Conservation (phyloP, 2,797 vertebrate genomes). For the Myotis findleyi region DNA sequence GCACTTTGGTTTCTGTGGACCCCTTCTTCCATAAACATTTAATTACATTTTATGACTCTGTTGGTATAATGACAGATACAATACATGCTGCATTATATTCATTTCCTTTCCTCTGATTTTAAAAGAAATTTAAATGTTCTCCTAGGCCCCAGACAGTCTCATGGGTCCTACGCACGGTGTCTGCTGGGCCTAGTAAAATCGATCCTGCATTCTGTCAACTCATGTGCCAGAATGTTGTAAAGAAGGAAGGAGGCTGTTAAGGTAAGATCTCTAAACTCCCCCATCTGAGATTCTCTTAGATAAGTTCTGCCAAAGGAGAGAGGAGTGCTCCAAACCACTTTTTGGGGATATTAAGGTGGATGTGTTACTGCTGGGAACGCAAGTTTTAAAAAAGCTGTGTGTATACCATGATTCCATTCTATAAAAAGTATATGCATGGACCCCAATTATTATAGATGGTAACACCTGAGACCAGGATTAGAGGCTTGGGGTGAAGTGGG, state of each 20-base stretch:
- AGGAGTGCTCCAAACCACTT: background rate
- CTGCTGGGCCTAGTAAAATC: background rate
- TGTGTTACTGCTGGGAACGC: background rate
- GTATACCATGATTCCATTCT: background rate
- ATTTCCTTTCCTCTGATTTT: background rate
- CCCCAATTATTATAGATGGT: background rate
- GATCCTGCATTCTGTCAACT: background rate
- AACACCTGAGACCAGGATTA: background rate
- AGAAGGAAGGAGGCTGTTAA: background rate
- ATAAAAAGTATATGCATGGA: rapidly evolving
- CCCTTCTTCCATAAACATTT: background rate
- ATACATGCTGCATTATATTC: background rate
- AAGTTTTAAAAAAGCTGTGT: background rate
- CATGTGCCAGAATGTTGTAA: background rate
- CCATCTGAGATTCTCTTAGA: background rate
- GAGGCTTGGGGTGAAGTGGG: background rate
- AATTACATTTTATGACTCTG: background rate
- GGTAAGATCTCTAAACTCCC: background rate
- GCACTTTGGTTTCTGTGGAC: background rate
- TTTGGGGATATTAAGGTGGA: background rate
- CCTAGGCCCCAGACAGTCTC: background rate
- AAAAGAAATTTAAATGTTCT: background rate
- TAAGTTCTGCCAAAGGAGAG: background rate
- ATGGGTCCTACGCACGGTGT: background rate
- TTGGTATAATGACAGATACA: background rate